phyloP scores from a whole-genome alignment of 1,140 invertebrate genomes.

The Cyclina sinensis region DNA sequence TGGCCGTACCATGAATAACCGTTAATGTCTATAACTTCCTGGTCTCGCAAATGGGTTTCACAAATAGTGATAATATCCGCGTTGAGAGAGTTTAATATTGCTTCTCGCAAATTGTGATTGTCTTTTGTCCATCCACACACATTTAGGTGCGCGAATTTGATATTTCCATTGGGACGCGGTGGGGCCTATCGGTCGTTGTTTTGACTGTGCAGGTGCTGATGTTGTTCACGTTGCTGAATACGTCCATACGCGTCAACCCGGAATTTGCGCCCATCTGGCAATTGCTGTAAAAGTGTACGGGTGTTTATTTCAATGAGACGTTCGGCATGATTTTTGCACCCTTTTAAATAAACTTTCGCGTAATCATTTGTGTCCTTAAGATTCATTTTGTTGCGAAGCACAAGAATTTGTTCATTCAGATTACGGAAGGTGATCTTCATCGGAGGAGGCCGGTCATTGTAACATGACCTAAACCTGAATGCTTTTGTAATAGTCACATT shows the following conservation, averaged over 20 bases:
- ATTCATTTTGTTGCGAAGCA: too few relatives aligned
- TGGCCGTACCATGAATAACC: slow-evolving; percentile 9
- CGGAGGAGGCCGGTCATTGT: too few relatives aligned
- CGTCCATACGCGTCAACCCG: background rate
- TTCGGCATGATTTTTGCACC: slow-evolving; percentile 9
- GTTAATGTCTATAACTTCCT: background rate
- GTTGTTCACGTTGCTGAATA: background rate
- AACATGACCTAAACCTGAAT: too few relatives aligned
- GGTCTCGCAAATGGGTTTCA: slow-evolving; percentile 22
- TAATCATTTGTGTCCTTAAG: background rate
- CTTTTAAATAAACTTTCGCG: background rate
- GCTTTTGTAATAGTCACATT: too few relatives aligned
- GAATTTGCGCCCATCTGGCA: background rate
- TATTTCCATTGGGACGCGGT: background rate
- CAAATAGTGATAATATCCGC: slow-evolving; percentile 9
- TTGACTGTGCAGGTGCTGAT: too few relatives aligned
- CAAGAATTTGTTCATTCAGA: too few relatives aligned
- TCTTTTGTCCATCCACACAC: slow-evolving; percentile 45
- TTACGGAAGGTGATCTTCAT: too few relatives aligned
- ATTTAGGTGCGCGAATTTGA: slow-evolving; percentile 9
- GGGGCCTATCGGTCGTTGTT: background rate
- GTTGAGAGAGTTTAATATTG: background rate
- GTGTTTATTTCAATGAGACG: background rate
- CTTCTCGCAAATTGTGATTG: too few relatives aligned
- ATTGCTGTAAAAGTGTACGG: background rate